Base-by-base conservation (phyloP, 2,888 invertebrate species). In the Lordiphosa fenestrarum region DNA sequence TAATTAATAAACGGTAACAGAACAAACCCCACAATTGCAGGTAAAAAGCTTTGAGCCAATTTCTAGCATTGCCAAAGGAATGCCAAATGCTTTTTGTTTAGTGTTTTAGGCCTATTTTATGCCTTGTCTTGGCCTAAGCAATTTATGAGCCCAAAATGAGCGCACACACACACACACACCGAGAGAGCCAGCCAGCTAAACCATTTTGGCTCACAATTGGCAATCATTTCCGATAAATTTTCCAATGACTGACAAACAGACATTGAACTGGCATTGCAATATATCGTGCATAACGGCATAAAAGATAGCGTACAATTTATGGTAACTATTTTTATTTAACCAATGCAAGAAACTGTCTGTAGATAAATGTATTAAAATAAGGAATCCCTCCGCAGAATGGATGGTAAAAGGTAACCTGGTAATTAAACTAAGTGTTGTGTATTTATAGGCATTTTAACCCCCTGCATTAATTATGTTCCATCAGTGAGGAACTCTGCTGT, bases 101-200 rank as follows among this genome's bases (percentile, higher is more conserved):
- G 41, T 41, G 13, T 47, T 41, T 21, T 40, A 41, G 46, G 57
- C 48, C 53, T 56, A 47, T 48, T 53, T 40, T 44, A 49, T 59
- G 58, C 68, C 60, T 46, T 49, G 38, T 66, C 54, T 72, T 66
- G 76, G 37, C 53, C 39, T 9, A 5, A 33, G 65, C 81, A 75
- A 78, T 82, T 77, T 82, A 82, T 82, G 80, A 60, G 70, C 57
- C 62, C 58, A 56, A 69, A 82, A 72, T 74, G 68, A 82, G 75
- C 61, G 69, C 65, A 60, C 70, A 60, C 42, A 54, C 44, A 51
- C 30, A 23, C 35, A 25, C 33, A n/a, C 12, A 25, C 25, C 25
- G 15, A 25, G 30, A 15, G 36, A 7, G 7, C 44, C 1, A 7
- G 7, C 44, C 1, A n/a, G 6, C 30, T 30, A 48, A 54, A 62